These are phyloP conservation scores for Drosophila neutralis DNA, from an alignment of 2,888 invertebrate genomes.

Conservation along the genomic window DNA sequence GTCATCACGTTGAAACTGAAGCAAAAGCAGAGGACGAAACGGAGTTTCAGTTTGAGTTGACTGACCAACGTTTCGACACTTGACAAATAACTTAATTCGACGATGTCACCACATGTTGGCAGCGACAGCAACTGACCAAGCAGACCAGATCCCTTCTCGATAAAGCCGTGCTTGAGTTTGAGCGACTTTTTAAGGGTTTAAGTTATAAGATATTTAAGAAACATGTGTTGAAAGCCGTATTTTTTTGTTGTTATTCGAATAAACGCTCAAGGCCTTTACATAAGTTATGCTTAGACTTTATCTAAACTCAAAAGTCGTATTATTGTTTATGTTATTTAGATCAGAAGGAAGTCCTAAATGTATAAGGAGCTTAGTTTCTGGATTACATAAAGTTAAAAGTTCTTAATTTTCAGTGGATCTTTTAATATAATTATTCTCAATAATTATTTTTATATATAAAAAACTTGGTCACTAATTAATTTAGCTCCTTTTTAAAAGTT, in stretches of 20 bases:
- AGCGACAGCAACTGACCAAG: constrained; percentile 24
- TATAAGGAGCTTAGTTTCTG: background rate
- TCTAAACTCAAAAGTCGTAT: too few species aligned
- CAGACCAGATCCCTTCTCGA: constrained; percentile 22
- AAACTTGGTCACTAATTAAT: background rate
- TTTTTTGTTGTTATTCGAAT: background rate
- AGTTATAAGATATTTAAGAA: too few species aligned
- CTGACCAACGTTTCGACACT: constrained; percentile 63
- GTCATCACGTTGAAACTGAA: background rate
- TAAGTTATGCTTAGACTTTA: background rate
- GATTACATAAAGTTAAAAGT: background rate
- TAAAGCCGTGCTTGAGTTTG: constrained; percentile 7
- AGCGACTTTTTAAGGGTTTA: background rate
- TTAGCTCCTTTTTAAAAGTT: background rate
- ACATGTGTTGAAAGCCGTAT: background rate
- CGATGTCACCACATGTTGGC: constrained; percentile 74
- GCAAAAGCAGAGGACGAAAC: background rate
- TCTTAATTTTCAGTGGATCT: background rate
- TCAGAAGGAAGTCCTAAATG: background rate
- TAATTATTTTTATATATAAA: too few species aligned
- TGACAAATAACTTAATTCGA: constrained; percentile 79
- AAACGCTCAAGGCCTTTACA: background rate
- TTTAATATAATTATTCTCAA: background rate
- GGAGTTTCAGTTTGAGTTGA: constrained; percentile 11
- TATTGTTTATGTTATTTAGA: background rate